Conservation (phyloP, 2,113 vertebrate species). For the Rhizomys pruinosus region DNA sequence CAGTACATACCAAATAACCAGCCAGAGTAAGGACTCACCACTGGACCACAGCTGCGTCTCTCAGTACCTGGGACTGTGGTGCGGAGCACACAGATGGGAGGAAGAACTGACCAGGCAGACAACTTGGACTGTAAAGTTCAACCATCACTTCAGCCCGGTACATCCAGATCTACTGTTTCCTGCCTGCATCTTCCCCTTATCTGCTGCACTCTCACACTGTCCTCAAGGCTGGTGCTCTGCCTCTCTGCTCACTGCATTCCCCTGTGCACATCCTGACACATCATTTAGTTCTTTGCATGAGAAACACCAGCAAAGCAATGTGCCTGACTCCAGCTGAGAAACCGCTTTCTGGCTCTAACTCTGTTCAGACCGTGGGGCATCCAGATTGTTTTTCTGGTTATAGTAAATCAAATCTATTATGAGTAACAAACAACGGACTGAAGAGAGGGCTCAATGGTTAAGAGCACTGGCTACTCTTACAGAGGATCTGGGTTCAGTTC, state of each 20-base stretch:
- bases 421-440: background rate
- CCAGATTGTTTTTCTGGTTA: background rate
- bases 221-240: accelerated
- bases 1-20: accelerated
- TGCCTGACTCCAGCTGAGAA: background rate
- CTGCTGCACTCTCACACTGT: background rate
- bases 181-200: accelerated
- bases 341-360: background rate
- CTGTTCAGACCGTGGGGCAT: accelerated
- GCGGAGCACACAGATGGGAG: accelerated
- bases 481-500: too few relatives aligned
- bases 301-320: background rate
- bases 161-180: background rate
- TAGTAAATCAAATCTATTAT: background rate
- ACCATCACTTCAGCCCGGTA: background rate
- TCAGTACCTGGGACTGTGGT: accelerated
- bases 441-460: too few relatives aligned
- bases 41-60: background rate
- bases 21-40: accelerated
- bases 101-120: too few relatives aligned
- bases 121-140: too few relatives aligned
- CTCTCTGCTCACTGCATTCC: too few relatives aligned
- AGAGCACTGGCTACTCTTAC: too few relatives aligned
- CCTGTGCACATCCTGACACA: background rate
- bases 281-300: background rate